Conservation (phyloP, 2,888 invertebrate species). For the Eupeodes luniger region DNA sequence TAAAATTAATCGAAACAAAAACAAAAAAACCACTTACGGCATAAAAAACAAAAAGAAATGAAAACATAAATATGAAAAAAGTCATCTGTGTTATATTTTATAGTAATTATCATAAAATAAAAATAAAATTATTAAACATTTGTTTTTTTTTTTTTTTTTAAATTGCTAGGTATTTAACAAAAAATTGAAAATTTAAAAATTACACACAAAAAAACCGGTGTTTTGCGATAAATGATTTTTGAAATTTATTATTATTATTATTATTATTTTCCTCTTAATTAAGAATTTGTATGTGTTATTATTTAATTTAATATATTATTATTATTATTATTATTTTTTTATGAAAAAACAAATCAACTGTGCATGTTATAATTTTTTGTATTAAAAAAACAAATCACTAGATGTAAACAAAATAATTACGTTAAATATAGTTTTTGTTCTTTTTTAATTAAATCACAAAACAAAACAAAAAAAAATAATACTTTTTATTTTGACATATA, state of each 20-base stretch:
- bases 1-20: constrained; percentile 39
- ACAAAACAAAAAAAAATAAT: constrained; percentile 37
- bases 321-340: constrained; percentile 56
- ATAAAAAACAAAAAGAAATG: constrained; percentile 73
- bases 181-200: constrained; percentile 62
- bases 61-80: constrained; percentile 81
- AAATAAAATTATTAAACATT: constrained; percentile 67
- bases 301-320: constrained; percentile 70
- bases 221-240: constrained; percentile 69
- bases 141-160: constrained; percentile 54
- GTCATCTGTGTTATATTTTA: constrained; percentile 84
- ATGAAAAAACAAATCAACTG: constrained; percentile 67
- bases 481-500: constrained; percentile 54
- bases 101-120: constrained; percentile 79
- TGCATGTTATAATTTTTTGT: constrained; percentile 68
- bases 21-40: constrained; percentile 60
- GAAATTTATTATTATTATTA: constrained; percentile 44
- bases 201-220: constrained; percentile 57
- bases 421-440: constrained; percentile 64
- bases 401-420: constrained; percentile 67
- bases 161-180: constrained; percentile 69
- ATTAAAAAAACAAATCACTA: constrained; percentile 68
- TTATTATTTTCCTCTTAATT: constrained; percentile 52
- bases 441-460: constrained; percentile 72
- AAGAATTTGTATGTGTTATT: constrained; percentile 72